phyloP scores from a whole-genome alignment of 2,888 invertebrate genomes.

The Drosophila basisetae region DNA sequence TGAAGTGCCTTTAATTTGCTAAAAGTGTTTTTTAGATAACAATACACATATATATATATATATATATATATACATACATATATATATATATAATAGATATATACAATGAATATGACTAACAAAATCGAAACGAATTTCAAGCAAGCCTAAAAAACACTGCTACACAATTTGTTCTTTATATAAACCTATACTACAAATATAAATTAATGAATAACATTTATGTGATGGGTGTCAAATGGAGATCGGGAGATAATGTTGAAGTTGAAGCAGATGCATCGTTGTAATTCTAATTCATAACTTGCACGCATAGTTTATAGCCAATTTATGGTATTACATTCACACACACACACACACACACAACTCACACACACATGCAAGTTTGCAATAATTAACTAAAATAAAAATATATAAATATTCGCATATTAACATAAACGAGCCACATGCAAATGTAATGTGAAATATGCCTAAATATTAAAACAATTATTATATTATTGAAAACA shows the following conservation, averaged over 20 bases:
- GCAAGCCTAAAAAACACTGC: conserved; percentile 42
- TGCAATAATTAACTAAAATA: conserved; percentile 35
- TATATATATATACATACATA: not conserved
- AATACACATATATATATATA: conserved; percentile 37
- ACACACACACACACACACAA: conserved; percentile 24
- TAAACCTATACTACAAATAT: conserved; percentile 23
- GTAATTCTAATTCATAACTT: conserved; percentile 43
- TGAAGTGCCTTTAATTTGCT: conserved; percentile 80
- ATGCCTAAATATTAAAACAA: conserved; percentile 47
- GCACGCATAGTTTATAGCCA: conserved; percentile 42
- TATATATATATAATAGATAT: conserved; percentile 13
- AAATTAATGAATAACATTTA: conserved; percentile 12
- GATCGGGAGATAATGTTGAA: not conserved
- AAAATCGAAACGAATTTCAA: conserved; percentile 65
- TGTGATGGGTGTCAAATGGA: conserved; percentile 35
- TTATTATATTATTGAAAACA: conserved; percentile 36
- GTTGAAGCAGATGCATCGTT: conserved; percentile 18
- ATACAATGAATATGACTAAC: conserved; percentile 32
- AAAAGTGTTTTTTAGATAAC: conserved; percentile 74
- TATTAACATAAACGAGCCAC: conserved; percentile 37
- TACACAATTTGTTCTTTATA: conserved; percentile 37
- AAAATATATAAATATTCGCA: conserved; percentile 31
- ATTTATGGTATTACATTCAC: conserved; percentile 45
- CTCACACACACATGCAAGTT: conserved; percentile 8
- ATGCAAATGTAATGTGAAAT: conserved; percentile 57